These are phyloP conservation scores for Hycleus phaleratus DNA, from an alignment of 1,140 invertebrate species.

Conservation along the genomic window DNA sequence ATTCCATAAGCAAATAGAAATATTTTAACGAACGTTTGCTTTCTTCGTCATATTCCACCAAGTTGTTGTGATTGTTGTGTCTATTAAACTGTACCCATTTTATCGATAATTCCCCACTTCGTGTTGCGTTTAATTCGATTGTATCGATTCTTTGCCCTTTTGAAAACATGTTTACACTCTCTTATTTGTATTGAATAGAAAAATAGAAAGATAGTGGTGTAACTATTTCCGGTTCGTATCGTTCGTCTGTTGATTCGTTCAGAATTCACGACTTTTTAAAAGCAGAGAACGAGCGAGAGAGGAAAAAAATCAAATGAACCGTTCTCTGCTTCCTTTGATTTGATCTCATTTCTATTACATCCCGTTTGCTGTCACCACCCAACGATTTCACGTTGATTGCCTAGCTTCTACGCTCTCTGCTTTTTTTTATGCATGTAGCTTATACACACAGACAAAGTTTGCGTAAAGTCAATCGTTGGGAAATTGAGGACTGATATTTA, in stretches of 20 bases:
- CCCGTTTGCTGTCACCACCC: too few species aligned
- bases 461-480: constrained; percentile 21
- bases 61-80: not conserved
- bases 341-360: constrained; percentile 24
- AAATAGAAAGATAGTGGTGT: too few species aligned
- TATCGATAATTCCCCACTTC: too few species aligned
- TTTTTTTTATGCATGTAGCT: too few species aligned
- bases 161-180: too few species aligned
- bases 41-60: not conserved
- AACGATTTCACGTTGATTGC: constrained; percentile 1
- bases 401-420: constrained; percentile 22
- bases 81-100: too few species aligned
- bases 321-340: constrained; percentile 26
- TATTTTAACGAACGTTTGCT: constrained; percentile 9
- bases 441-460: constrained; percentile 16
- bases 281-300: too few species aligned
- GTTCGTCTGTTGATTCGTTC: not conserved
- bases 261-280: constrained; percentile 12
- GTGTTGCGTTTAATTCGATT: too few species aligned
- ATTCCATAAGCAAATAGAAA: constrained; percentile 13
- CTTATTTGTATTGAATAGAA: too few species aligned
- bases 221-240: too few species aligned
- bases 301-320: constrained; percentile 25
- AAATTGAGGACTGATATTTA: constrained; percentile 24
- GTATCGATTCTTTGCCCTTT: too few species aligned